A percentile compares a stretch with the other conserved stretches of the same genome.
phyloP scores from a whole-genome alignment of 2,888 invertebrate genomes.

The Hedya salicella region DNA sequence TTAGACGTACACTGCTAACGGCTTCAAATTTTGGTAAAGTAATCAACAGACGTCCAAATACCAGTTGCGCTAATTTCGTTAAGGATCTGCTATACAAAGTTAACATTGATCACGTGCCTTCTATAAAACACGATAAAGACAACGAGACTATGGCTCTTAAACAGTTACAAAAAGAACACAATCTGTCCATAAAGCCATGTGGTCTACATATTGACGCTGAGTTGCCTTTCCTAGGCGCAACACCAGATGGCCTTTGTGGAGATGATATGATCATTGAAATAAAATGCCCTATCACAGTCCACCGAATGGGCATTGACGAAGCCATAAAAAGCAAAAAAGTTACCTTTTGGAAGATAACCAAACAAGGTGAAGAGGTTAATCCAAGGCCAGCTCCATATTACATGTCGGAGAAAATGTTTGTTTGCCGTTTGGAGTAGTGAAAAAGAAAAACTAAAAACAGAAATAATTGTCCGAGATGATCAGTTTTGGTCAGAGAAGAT shows the following conservation, averaged over 20 bases:
- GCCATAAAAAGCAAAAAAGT: slow-evolving; percentile 1
- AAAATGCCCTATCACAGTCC: slow-evolving; percentile 2
- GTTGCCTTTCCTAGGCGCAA: slow-evolving; percentile 2
- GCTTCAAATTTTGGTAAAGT: too few relatives aligned
- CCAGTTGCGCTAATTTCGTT: too few relatives aligned
- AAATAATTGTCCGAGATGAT: neutral
- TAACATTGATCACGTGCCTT: too few relatives aligned
- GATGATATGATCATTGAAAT: slow-evolving; percentile 8
- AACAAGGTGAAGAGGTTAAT: slow-evolving; percentile 1
- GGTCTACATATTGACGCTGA: slow-evolving; percentile 5
- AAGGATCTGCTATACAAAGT: too few relatives aligned
- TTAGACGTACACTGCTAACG: too few relatives aligned
- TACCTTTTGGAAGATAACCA: neutral
- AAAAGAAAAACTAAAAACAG: slow-evolving; percentile 9
- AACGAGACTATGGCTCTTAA: too few relatives aligned
- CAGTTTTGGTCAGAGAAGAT: slow-evolving; percentile 7
- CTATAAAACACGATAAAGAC: too few relatives aligned
- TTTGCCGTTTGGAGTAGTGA: slow-evolving; percentile 4
- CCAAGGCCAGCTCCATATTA: slow-evolving; percentile 2
- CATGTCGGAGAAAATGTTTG: slow-evolving; percentile 1
- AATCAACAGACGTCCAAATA: too few relatives aligned
- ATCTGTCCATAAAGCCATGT: too few relatives aligned
- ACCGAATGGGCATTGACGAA: slow-evolving; percentile 6
- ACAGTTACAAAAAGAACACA: too few relatives aligned
- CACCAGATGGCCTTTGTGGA: slow-evolving; percentile 6